These are phyloP conservation scores for Meteorus colon DNA, from an alignment of 2,888 invertebrate genomes.

Conservation along the genomic window DNA sequence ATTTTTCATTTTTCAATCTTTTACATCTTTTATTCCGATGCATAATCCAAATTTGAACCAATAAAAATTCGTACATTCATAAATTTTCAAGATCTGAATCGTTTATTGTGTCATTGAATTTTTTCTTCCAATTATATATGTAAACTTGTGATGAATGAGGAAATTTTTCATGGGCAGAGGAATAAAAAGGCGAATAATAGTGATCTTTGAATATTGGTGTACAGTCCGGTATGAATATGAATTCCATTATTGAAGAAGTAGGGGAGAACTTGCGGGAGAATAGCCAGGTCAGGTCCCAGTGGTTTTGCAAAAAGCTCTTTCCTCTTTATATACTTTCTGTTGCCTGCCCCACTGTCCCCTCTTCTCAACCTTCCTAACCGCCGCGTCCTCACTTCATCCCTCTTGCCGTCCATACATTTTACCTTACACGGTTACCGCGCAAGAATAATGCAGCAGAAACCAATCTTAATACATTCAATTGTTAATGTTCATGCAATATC, in stretches of 20 bases:
- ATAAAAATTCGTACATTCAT: too few relatives aligned
- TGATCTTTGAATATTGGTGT: slow-evolving; percentile 25
- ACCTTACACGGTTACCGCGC: not conserved
- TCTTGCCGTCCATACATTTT: slow-evolving; percentile 37
- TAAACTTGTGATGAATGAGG: not conserved
- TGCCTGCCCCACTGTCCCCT: slow-evolving; percentile 21
- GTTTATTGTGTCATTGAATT: too few relatives aligned
- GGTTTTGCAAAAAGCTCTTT: slow-evolving; percentile 50
- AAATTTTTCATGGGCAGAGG: not conserved
- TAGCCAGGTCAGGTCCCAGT: slow-evolving; percentile 65
- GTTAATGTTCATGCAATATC: slow-evolving; percentile 64
- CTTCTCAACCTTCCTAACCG: slow-evolving; percentile 18
- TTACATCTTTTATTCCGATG: too few relatives aligned
- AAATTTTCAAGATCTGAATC: too few relatives aligned
- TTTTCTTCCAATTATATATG: not conserved
- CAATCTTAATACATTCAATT: slow-evolving; percentile 70
- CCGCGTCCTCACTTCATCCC: not conserved
- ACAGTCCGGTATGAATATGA: slow-evolving; percentile 33
- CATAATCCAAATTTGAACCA: too few relatives aligned
- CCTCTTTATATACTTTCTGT: not conserved
- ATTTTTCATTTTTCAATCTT: too few relatives aligned
- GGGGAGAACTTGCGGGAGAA: slow-evolving; percentile 59
- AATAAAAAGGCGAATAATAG: slow-evolving; percentile 14
- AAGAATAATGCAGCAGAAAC: slow-evolving; percentile 54
- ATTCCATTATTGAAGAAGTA: slow-evolving; percentile 41